These are phyloP conservation scores for Anoplopoma fimbria DNA, from an alignment of 2,113 vertebrate genomes.

Conservation along the genomic window DNA sequence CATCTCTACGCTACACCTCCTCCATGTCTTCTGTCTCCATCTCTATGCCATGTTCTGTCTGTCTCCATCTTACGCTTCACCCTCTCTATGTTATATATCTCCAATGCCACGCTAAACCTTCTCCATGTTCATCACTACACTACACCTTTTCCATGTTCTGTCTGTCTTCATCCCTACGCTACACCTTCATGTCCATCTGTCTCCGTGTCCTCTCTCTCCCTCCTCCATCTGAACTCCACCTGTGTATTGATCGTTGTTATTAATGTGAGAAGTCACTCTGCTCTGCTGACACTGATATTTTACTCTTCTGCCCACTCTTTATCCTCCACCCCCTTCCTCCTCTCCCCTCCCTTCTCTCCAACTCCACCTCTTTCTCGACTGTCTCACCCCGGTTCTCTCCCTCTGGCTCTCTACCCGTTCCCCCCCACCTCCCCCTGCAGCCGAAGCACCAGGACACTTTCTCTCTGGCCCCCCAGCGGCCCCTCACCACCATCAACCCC, in stretches of 20 bases:
- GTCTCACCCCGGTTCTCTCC: not conserved
- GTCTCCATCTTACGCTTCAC: no score
- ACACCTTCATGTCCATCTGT: not conserved
- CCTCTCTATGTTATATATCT: no score
- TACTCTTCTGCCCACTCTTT: not conserved
- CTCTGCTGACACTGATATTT: not conserved
- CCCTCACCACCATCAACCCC: slow-evolving; percentile 82
- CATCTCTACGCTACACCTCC: no score
- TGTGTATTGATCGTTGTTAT: not conserved
- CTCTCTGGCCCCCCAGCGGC: slow-evolving; percentile 79
- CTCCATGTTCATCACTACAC: not conserved
- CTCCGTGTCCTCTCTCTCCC: not conserved
- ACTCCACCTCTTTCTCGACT: not conserved
- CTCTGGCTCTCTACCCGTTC: not conserved
- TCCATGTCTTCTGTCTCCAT: no score
- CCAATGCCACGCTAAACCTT: not conserved
- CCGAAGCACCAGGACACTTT: slow-evolving; percentile 81
- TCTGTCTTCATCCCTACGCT: not conserved
- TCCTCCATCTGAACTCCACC: not conserved
- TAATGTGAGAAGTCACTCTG: not conserved
- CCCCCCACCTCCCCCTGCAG: slow-evolving; percentile 23
- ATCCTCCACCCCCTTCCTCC: not conserved
- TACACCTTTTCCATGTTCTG: no score
- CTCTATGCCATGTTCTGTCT: no score
- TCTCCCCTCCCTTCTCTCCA: not conserved